Evolutionary conservation across 2,113 vertebrate genomes (phyloP).

Genomic region (Arothron firmamentum): DNA sequence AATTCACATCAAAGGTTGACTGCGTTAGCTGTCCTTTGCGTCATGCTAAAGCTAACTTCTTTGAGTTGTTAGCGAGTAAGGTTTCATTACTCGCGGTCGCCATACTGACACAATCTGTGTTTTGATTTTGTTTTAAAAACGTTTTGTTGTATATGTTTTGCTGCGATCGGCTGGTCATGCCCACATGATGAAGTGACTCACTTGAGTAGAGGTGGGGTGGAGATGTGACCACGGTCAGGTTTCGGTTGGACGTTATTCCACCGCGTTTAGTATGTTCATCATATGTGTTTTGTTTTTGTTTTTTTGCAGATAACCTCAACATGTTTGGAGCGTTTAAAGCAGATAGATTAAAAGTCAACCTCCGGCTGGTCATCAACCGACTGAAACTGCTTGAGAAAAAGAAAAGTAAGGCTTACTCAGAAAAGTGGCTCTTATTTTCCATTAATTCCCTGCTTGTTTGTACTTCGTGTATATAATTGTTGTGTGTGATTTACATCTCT

Average conservation of each 20-base stretch:
- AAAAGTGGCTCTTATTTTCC: background rate
- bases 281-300: constrained; percentile 1
- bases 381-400: constrained; percentile 98
- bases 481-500: background rate
- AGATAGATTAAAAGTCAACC: constrained; percentile 92
- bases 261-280: background rate
- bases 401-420: constrained; percentile 85
- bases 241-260: constrained; percentile 8
- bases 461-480: background rate
- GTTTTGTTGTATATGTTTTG: constrained; percentile 19
- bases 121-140: background rate
- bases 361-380: constrained; percentile 93
- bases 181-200: constrained; percentile 65
- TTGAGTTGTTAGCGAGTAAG: background rate
- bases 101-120: background rate
- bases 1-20: background rate
- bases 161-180: constrained; percentile 16
- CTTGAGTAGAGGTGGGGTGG: constrained; percentile 4
- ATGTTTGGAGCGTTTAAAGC: constrained; percentile 96
- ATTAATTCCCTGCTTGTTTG: background rate
- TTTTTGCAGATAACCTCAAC: constrained; percentile 47
- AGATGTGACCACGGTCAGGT: background rate
- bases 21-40: background rate
- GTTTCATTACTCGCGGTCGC: background rate
- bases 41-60: constrained; percentile 37